Conservation (phyloP, 2,797 vertebrate genomes). For the Siniperca obscura region DNA sequence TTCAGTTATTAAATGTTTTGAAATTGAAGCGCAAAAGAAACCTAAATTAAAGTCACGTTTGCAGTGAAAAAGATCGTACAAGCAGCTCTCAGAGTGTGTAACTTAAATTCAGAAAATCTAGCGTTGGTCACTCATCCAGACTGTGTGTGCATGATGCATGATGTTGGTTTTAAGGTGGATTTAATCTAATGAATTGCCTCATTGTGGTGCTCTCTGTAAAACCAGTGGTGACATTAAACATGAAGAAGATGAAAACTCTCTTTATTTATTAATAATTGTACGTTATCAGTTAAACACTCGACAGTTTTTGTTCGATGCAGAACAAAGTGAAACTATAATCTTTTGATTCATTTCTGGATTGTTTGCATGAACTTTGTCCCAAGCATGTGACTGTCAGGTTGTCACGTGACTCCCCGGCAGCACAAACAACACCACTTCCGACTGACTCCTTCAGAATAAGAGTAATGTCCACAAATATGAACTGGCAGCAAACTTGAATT, state of each 20-base stretch:
- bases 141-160: neutral
- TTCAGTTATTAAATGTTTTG: neutral
- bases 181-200: neutral
- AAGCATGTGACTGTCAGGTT: neutral
- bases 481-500: too few relatives aligned
- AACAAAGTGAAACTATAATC: neutral
- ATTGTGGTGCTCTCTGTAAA: neutral
- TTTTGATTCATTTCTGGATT: neutral
- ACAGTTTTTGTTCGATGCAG: neutral
- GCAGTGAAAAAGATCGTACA: neutral
- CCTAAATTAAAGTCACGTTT: neutral
- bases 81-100: neutral
- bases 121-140: too few relatives aligned
- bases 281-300: neutral
- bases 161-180: neutral
- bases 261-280: neutral
- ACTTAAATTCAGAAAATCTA: neutral
- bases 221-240: neutral
- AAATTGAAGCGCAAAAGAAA: neutral
- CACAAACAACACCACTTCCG: neutral
- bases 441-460: conserved; percentile 19
- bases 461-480: neutral
- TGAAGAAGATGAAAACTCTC: neutral
- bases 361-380: too few relatives aligned
- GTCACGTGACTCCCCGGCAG: conserved; percentile 16